Percentiles rank a stretch among this genome's conserved stretches.
phyloP scores from a whole-genome alignment of 1,140 invertebrate genomes.

The Rhagoletis zephyria region DNA sequence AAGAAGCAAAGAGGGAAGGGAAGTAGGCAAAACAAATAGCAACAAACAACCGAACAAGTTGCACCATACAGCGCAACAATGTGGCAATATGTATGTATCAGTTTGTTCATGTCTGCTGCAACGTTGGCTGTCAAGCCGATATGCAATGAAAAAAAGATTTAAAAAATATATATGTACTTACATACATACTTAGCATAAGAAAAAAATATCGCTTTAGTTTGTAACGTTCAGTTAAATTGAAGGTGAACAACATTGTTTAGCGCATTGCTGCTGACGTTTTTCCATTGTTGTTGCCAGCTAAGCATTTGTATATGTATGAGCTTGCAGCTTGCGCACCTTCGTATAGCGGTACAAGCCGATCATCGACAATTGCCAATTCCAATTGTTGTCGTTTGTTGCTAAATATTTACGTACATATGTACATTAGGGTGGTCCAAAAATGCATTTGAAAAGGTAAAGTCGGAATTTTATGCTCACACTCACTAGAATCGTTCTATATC shows the following conservation, averaged over 20 bases:
- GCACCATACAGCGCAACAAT: neutral
- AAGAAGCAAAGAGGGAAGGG: neutral
- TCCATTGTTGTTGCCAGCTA: neutral
- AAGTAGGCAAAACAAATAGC: neutral
- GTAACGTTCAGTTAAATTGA: neutral
- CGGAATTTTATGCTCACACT: too few species aligned
- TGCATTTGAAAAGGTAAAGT: too few species aligned
- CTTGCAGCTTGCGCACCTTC: neutral
- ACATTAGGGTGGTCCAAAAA: too few species aligned
- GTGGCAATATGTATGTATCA: neutral
- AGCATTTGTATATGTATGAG: neutral
- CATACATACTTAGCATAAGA: neutral
- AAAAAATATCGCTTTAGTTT: neutral
- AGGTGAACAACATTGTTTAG: slow-evolving; percentile 42
- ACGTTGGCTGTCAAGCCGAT: neutral
- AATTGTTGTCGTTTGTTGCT: neutral
- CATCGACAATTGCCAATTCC: neutral
- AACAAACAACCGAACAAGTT: neutral
- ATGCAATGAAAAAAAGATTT: neutral
- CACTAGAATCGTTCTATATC: too few species aligned
- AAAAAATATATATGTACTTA: neutral
- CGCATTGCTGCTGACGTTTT: neutral
- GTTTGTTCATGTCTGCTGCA: neutral
- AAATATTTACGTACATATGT: too few species aligned
- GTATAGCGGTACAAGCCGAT: neutral